Evolutionary conservation across 2,888 invertebrate species (phyloP), one percentile per base, ranked within the genome.

Genomic region (Eurytoma californica): DNA sequence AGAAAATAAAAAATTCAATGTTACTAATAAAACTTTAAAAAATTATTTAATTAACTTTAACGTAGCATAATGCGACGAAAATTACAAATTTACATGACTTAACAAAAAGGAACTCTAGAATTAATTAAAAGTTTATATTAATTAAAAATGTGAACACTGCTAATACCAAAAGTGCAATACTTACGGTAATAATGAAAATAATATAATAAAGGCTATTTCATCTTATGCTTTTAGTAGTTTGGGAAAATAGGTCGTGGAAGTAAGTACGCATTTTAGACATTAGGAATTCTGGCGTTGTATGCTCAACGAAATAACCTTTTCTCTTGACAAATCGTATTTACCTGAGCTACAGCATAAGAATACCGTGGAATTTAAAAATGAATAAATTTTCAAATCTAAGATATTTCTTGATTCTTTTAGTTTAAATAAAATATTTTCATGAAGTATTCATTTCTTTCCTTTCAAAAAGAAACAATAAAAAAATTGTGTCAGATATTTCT

Each of bases 261-360:
- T 47, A 68, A 72, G 55, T 72, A 78, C 30, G 63, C 72, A 70
- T 72, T 78, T 78, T 68, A 72, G 28, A 28, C 78, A 78, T 78
- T 78, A 78, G 66, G 68, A 68, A 78, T 78, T 78, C 78, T 47
- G 61, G 67, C 24, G 68, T 68, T 78, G 78, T 78, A 51, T 68
- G 68, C 61, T 30, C 78, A 68, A 55, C 55, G 66, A 78, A 78
- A 72, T 78, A 78, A 78, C 72, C 24, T 77, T 65, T 57, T 39
- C 77, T 68, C 60, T 72, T 78, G 78, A 73, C 72, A 78, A 78
- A 78, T 78, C 61, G 72, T 72, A 78, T 78, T 78, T 72, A 78
- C 78, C 61, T 73, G 72, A 72, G 60, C 77, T 72, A 66, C 65
- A 65, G 30, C 3, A 47, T 16, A 55, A 69, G 66, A 77, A 77